These are phyloP conservation scores for Stegostoma tigrinum DNA, from an alignment of 2,113 vertebrate species.

Conservation along the genomic window DNA sequence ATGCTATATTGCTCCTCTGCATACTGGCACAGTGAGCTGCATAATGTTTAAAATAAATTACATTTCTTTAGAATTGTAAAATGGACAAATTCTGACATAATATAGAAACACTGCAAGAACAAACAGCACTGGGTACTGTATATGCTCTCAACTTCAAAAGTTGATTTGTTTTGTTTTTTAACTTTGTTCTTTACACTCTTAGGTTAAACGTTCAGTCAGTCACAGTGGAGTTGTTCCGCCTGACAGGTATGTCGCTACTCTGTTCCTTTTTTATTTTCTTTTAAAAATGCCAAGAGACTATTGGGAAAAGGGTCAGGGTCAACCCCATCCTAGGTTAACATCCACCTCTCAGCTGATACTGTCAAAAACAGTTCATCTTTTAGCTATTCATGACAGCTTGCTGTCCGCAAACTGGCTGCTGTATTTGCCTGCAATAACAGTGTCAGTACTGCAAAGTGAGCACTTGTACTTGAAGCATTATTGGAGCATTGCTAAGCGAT, in stretches of 20 bases:
- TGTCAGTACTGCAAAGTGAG: neutral
- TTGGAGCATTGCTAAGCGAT: neutral
- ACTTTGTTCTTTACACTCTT: neutral
- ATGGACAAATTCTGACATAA: no score
- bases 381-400: neutral
- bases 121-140: neutral
- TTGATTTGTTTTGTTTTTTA: neutral
- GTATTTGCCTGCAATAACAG: neutral
- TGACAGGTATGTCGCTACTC: constrained; percentile 19
- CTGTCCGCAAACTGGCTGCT: neutral
- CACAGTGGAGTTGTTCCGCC: constrained; percentile 40
- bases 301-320: neutral
- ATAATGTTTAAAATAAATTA: neutral
- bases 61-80: neutral
- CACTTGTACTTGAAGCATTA: neutral
- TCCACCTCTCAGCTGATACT: neutral
- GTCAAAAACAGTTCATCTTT: neutral
- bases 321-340: neutral
- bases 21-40: neutral
- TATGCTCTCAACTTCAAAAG: neutral
- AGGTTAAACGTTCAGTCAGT: constrained; percentile 44
- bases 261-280: neutral
- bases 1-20: neutral
- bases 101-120: neutral
- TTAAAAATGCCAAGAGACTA: neutral